Conservation (phyloP, 2,113 vertebrate genomes). For the Macrotus californicus region DNA sequence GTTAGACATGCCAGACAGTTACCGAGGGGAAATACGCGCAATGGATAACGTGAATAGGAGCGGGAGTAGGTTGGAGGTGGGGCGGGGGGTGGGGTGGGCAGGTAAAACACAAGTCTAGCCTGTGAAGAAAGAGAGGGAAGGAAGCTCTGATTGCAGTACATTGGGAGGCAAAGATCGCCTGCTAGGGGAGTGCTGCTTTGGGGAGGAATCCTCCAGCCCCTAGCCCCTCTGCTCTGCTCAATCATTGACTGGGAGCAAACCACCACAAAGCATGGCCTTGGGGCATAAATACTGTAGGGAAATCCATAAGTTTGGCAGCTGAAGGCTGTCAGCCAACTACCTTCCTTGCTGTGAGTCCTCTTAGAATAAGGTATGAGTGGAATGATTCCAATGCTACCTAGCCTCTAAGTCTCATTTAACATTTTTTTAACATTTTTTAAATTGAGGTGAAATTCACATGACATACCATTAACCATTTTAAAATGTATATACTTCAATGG, state of each 20-base stretch:
- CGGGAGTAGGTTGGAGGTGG: fast-evolving
- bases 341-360: not conserved
- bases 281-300: not conserved
- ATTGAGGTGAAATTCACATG: not conserved
- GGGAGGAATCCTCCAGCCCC: no score
- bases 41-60: not conserved
- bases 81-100: no score
- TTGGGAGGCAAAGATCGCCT: no score
- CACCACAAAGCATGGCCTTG: not conserved
- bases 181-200: not conserved
- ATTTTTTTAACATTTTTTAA: not conserved
- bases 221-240: not conserved
- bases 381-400: not conserved
- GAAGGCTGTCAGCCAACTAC: not conserved
- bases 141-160: no score
- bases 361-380: not conserved
- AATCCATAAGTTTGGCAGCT: not conserved
- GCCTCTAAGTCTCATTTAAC: not conserved
- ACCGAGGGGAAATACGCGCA: no score
- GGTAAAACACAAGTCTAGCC: not conserved
- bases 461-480: not conserved
- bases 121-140: not conserved
- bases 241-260: not conserved
- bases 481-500: not conserved
- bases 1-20: not conserved